Evolutionary conservation across 2,888 invertebrate genomes (phyloP).

Genomic region (Lumbricus terrestris): DNA sequence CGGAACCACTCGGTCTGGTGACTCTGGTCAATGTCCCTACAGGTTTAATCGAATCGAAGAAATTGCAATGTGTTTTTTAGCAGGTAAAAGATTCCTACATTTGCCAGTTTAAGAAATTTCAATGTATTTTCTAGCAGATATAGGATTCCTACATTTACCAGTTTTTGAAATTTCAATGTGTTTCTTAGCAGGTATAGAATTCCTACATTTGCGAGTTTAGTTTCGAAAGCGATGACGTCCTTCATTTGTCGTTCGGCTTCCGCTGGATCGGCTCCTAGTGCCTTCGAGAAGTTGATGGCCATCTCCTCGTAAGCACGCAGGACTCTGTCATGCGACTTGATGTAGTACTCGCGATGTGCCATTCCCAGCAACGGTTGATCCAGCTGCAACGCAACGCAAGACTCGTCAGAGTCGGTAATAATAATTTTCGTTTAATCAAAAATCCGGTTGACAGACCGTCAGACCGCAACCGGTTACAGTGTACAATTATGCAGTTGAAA

Average conservation of each 20-base stretch:
- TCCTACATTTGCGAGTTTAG: constrained; percentile 82
- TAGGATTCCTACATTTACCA: constrained; percentile 79
- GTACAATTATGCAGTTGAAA: too few species aligned
- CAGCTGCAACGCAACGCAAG: constrained; percentile 65
- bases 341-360: constrained; percentile 66
- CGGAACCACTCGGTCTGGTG: background rate
- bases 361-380: constrained; percentile 85
- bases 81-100: constrained; percentile 74
- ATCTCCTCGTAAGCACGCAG: constrained; percentile 70
- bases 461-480: too few species aligned
- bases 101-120: constrained; percentile 68
- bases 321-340: constrained; percentile 43
- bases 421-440: too few species aligned
- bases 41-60: background rate
- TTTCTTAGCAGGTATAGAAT: background rate
- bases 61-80: too few species aligned
- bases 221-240: constrained; percentile 81
- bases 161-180: constrained; percentile 55
- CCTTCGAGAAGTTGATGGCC: constrained; percentile 83
- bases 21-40: background rate
- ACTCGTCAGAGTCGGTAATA: too few species aligned
- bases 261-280: constrained; percentile 80
- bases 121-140: background rate
- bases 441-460: too few species aligned
- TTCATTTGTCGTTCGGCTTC: constrained; percentile 69